Base-by-base conservation (phyloP, 92 coral and sea anemone species). In the Zoanthus sansibaricus region DNA sequence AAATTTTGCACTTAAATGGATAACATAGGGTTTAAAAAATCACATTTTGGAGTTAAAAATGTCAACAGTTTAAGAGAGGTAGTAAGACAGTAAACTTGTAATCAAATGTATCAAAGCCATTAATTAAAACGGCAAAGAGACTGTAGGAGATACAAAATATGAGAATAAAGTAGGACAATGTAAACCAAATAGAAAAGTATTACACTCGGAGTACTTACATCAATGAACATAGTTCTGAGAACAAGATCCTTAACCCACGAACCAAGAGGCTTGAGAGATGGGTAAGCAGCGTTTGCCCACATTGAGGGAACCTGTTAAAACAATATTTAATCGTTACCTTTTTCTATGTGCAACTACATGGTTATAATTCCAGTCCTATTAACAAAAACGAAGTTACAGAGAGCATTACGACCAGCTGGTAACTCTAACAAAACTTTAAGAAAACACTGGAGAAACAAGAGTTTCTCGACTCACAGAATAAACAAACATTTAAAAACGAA, bases 211-310 rank as follows among this genome's bases (percentile, higher is more conserved):
- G 25, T 67, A 91, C 98, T 92, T 93, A 97, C 99, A 59, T 91
- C 98, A 68, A 95, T 92, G 70, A 97, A 97, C 89, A 88, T 89
- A 83, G 95, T 93, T 76, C 99, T 87, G 66, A 95, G 94, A 6
- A 97, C 96, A 58, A 97, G 87, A 83, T 97, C 99, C 78, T 97
- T 97, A 42, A 97, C 99, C 99, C 99, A 97, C 48, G 99, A 97
- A 16, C 98, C 99, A 25, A 97, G 96, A 12, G 99, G 95, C 82
- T 97, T 97, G 9, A 97, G 90, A 10, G 99, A 97, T 44, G 99
- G 99, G 64, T 95, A 97, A 4, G 99, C 98, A 0, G 98, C 97
- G 18, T 94, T 95, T 1, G 99, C 90, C 99, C 99, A 97, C 99
- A 97, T 93, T 9, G 90, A 87, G 69, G 99, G 99, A 15, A 97